phyloP scores from a whole-genome alignment of 2,888 invertebrate genomes.

The Melanostoma mellinum region DNA sequence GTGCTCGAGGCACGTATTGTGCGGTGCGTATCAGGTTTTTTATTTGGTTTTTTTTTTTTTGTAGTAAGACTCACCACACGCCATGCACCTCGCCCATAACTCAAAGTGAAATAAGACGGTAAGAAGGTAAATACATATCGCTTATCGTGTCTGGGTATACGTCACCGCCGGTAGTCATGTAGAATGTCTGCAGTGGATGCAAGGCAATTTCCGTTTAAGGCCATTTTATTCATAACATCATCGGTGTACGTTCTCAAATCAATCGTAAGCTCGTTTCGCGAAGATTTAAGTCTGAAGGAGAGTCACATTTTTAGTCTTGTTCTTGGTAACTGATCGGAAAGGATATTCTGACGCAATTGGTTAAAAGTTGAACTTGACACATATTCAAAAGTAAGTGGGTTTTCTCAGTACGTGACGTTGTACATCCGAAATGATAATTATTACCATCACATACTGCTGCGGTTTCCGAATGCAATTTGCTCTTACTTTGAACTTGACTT shows the following conservation, averaged over 20 bases:
- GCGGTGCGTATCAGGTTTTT: conserved; percentile 5
- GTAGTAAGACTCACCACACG: conserved; percentile 2
- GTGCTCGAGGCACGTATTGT: conserved; percentile 27
- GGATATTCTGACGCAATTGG: conserved; percentile 33
- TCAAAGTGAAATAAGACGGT: conserved; percentile 19
- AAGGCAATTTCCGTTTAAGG: conserved; percentile 50
- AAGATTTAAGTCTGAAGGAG: conserved; percentile 31
- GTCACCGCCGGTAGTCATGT: conserved; percentile 24
- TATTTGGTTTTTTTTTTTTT: background rate
- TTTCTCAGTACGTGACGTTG: conserved; percentile 44
- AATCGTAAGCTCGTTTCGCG: conserved; percentile 30
- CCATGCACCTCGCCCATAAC: conserved; percentile 37
- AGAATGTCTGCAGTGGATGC: conserved; percentile 22
- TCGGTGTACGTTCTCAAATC: conserved; percentile 19
- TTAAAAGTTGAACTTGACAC: conserved; percentile 58
- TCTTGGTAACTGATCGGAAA: conserved; percentile 33
- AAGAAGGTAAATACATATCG: conserved; percentile 30
- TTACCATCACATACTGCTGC: conserved; percentile 17
- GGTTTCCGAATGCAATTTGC: conserved; percentile 30
- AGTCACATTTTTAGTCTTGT: conserved; percentile 1
- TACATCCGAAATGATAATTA: conserved; percentile 32
- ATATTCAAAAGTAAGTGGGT: conserved; percentile 31
- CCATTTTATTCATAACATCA: conserved; percentile 38
- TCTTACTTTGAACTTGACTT: background rate
- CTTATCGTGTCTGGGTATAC: conserved; percentile 4